Evolutionary conservation across 2,113 vertebrate species (phyloP).

Genomic region (Neoarius graeffei): DNA sequence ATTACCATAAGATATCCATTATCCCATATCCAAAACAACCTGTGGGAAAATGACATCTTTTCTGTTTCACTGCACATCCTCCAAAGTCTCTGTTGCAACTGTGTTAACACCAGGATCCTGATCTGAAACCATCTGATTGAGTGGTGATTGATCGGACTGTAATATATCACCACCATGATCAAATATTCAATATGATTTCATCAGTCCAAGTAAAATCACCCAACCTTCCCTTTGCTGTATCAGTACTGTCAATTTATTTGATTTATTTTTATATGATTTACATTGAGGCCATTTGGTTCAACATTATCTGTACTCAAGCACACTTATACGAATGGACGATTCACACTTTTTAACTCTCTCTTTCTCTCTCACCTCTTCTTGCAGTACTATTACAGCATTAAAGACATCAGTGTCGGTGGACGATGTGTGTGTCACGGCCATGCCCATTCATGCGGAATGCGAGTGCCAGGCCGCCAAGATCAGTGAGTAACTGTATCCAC

Average conservation of each 20-base stretch:
- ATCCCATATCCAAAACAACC: background rate
- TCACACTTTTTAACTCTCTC: background rate
- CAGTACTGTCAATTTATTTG: background rate
- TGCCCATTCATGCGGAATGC: constrained; percentile 86
- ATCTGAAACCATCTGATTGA: background rate
- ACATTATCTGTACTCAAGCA: background rate
- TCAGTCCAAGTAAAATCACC: background rate
- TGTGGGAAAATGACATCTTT: background rate
- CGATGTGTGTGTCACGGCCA: constrained; percentile 97
- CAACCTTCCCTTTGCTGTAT: background rate
- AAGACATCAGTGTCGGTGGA: constrained; percentile 95
- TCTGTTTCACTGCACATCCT: background rate
- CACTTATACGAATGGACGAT: background rate
- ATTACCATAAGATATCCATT: background rate
- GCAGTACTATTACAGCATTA: constrained; percentile 99
- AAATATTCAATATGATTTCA: background rate
- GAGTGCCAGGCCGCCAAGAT: constrained; percentile 85
- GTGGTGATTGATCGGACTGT: background rate
- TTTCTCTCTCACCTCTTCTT: background rate
- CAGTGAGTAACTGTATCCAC: constrained; percentile 71
- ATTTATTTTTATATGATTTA: background rate
- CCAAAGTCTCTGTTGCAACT: background rate
- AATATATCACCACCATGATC: background rate
- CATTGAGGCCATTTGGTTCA: background rate
- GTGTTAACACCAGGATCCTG: background rate